Evolutionary conservation across 2,113 vertebrate genomes (phyloP).

Genomic region (Protomyctophum bolini): DNA sequence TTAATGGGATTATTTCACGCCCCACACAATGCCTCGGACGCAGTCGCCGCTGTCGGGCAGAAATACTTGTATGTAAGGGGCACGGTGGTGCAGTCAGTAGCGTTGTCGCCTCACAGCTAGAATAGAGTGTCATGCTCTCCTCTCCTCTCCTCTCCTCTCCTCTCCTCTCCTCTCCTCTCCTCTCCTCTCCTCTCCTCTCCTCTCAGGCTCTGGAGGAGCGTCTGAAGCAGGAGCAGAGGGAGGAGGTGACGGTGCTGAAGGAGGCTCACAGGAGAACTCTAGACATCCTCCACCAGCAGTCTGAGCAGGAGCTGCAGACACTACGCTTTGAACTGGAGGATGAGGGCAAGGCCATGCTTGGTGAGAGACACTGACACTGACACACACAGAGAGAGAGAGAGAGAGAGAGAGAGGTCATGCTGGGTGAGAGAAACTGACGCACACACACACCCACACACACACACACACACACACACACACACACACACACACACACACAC

Average conservation of each 20-base stretch:
- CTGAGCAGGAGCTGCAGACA: constrained; percentile 94
- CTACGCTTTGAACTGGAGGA: constrained; percentile 94
- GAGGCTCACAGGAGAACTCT: constrained; percentile 92
- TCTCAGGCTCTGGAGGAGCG: constrained; percentile 89
- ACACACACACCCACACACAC: no score
- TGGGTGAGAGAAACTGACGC: background rate
- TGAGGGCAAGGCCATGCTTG: constrained; percentile 95
- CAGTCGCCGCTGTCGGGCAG: no score
- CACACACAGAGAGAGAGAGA: background rate
- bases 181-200: background rate
- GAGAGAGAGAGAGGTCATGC: background rate
- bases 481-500: no score
- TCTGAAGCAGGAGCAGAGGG: constrained; percentile 91
- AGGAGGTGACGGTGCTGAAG: constrained; percentile 91
- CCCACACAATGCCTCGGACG: no score
- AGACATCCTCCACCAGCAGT: constrained; percentile 91
- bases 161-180: background rate
- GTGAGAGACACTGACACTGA: constrained; percentile 59
- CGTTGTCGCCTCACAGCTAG: no score
- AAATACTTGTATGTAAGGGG: no score
- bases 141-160: constrained; percentile 22
- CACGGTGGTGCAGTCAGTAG: no score
- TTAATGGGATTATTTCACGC: no score
- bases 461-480: no score
- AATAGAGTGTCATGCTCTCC: background rate